Percentiles rank a stretch among this genome's conserved stretches.
Evolutionary conservation across 2,113 vertebrate species (phyloP).

Genomic region (Myiopsitta monachus): DNA sequence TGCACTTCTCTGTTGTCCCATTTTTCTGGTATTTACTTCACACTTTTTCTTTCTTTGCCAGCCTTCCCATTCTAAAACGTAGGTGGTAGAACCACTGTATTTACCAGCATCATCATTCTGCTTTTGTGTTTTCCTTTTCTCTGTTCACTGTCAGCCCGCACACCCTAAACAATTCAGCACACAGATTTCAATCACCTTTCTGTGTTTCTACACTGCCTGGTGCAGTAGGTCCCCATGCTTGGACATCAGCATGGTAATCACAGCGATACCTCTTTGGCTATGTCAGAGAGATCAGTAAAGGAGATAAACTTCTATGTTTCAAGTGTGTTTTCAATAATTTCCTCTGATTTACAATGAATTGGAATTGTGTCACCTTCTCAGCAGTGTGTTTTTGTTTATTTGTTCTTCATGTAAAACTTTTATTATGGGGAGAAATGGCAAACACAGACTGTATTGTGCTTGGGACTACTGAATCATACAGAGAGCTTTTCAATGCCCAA

Average conservation of each 20-base stretch:
- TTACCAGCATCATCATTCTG: neutral
- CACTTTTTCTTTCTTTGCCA: neutral
- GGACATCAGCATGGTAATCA: neutral
- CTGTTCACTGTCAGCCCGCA: neutral
- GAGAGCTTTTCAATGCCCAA: neutral
- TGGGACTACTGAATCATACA: neutral
- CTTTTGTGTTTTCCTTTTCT: neutral
- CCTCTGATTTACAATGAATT: neutral
- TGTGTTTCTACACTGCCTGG: neutral
- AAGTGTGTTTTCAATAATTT: neutral
- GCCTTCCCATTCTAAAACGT: neutral
- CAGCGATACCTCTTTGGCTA: neutral
- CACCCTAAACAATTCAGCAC: neutral
- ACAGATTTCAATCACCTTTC: neutral
- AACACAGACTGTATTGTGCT: neutral
- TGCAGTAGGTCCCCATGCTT: neutral
- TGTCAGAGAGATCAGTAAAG: neutral
- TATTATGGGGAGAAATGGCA: neutral
- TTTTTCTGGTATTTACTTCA: neutral
- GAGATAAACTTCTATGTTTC: neutral
- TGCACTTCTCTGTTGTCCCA: neutral
- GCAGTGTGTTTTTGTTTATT: neutral
- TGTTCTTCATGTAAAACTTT: neutral
- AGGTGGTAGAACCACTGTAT: too few species aligned
- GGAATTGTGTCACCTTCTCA: neutral